Base-by-base conservation (phyloP, 2,888 invertebrate genomes). In the Lochmaea crataegi region DNA sequence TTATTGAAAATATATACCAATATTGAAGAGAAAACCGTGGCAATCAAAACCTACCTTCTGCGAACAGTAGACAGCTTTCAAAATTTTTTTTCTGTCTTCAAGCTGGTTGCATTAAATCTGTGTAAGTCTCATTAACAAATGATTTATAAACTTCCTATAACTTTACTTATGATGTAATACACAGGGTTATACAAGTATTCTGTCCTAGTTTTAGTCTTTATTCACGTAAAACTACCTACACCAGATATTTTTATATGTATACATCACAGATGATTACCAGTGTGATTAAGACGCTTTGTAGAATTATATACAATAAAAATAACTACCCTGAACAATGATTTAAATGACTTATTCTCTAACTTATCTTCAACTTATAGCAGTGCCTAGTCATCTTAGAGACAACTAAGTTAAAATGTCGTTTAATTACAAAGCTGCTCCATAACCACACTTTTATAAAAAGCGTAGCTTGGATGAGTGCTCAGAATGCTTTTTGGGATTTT, bases 131-230 rank as follows among this genome's bases (percentile, higher is more conserved):
- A 42, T 26, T 60, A 22, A 57, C 10, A 53, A 41, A 32, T 51
- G 61, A 68, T 60, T 61, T 7, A 22, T n/a, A 16, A 57, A 41
- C 22, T 56, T 69, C 56, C 63, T 69, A 69, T 4, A 63, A 18
- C 53, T 63, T 69, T 16, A 67, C 73, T 74, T 74, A 74, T 74
- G 74, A 74, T 58, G 38, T 68, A 71, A 61, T 41, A 74, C 74
- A 74, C 74, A 74, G 74, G 74, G 74, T 74, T 74, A 51, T 48
- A 74, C 48, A 38, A 74, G 68, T 74, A 74, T 74, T 74, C 71
- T 71, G 67, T 71, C 71, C 68, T 74, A 74, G 22, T 65, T 74
- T 74, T 65, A 71, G 71, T 74, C 68, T 67, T 71, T 71, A 65
- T 70, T 74, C 68, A 74, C 67, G 63, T 70, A 73, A 26, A 66